Conservation (phyloP, 2,888 invertebrate species). For the Drosophila subsilvestris region DNA sequence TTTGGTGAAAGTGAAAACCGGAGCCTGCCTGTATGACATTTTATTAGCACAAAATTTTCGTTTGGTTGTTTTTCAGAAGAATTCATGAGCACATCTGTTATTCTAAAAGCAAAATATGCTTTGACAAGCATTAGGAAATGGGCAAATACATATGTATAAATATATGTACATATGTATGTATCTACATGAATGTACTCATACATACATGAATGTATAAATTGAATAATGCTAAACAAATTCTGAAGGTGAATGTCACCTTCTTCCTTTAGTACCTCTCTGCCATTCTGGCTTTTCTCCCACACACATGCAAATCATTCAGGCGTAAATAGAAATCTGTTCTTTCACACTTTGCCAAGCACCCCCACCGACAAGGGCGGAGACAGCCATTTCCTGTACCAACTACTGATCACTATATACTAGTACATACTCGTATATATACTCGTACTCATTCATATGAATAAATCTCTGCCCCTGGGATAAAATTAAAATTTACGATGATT, state of each 20-base stretch:
- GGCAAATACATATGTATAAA: neutral
- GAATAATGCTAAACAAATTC: slow-evolving; percentile 49
- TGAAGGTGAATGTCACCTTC: slow-evolving; percentile 57
- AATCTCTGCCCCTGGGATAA: slow-evolving; percentile 57
- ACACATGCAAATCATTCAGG: slow-evolving; percentile 53
- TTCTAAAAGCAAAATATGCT: neutral
- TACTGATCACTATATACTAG: slow-evolving; percentile 67
- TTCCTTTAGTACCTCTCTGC: neutral
- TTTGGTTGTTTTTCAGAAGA: neutral
- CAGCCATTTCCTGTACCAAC: slow-evolving; percentile 51
- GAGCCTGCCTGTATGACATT: too few relatives aligned
- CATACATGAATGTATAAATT: neutral
- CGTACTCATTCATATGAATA: slow-evolving; percentile 54
- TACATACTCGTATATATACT: slow-evolving; percentile 39
- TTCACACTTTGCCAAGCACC: slow-evolving; percentile 57
- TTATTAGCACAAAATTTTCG: neutral
- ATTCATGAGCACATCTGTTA: neutral
- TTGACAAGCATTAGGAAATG: neutral
- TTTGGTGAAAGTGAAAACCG: too few relatives aligned
- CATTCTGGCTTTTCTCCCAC: neutral
- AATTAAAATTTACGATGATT: slow-evolving; percentile 77
- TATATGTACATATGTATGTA: neutral
- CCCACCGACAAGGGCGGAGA: slow-evolving; percentile 13
- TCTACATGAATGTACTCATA: too few relatives aligned
- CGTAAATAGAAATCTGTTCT: slow-evolving; percentile 67